Evolutionary conservation across 2,888 invertebrate species (phyloP), one percentile per base, ranked within the genome.

Genomic region (Panzeria rudis): DNA sequence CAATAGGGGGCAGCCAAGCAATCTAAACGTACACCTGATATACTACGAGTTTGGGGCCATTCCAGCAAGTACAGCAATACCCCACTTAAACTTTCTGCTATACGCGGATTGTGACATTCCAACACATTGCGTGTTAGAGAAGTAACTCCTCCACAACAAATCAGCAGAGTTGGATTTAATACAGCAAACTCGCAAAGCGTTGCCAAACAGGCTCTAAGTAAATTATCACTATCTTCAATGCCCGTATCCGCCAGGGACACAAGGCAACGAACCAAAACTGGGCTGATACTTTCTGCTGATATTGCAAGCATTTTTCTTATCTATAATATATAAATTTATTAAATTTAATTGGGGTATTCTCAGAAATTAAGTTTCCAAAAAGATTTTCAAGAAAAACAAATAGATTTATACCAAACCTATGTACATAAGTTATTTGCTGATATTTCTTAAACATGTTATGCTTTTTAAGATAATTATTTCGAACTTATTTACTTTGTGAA

Each of bases 1-100:
- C 98, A 98, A 91, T 98, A 98, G 0, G 98, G 98, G 17, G 98
- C 97, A 80, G 97, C 95, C 66, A 99, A 94, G 92, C 96, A 96
- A 92, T 97, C 95, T 79, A 98, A 94, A 91, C 98, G 96, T 35
- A 98, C 94, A 44, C 95, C 94, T 15, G 96, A 96, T 72, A 95
- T 94, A 88, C 94, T 94, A 75, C 98, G 94, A 2, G 97, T 97
- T 52, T 94, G 94, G 0, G 98, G 98, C 91, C 95, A 95, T 92
- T 98, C 97, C 62, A 98, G 94, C 75, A 98, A 94, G 91, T 96
- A 96, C 66, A 99, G 93, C 47, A 99, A 93, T 15, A 97, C 97
- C 0, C 97, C 97, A 87, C 98, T 96, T 2, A 98, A 93, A 4
- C 98, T 96, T 92, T 99, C 99, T 7, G 97, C 96, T 93, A 98